Base-by-base conservation (phyloP, 2,797 vertebrate genomes). In the Chaetodon trifasciatus region DNA sequence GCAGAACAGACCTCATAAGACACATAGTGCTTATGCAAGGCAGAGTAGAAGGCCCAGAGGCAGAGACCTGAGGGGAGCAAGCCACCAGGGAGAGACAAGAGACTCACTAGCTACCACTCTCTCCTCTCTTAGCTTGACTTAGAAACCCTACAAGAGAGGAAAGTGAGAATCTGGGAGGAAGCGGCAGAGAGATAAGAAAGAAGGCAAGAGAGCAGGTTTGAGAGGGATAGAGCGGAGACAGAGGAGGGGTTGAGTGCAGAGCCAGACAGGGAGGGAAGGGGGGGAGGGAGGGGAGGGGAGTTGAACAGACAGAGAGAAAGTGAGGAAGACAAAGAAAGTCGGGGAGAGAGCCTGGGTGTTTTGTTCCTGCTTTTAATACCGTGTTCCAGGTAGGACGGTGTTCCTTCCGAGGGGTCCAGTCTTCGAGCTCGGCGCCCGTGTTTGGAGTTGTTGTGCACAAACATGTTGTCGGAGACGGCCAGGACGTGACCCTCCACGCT, bases 381-480 rank as follows among this genome's bases (percentile, higher is more conserved):
- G 91, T 98, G 97, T 95, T 98, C 97, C 95, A 97, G 95, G 96
- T 99, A 98, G 94, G 97, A 98, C 81, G 96, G 97, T 70, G 98
- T 97, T 95, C 97, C 97, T 96, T 99, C 97, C 89, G 97, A 98
- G 64, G 97, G 97, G 95, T 99, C 97, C 58, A 98, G 95, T 91
- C 97, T 96, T 87, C 97, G 96, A 90, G 97, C 97, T 91, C 97
- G 95, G 89, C 97, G 97, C 87, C 97, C 97, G 0, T 99, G 97
- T 94, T 99, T 99, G 84, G 97, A 99, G 93, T 99, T 99, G 95
- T 99, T 99, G 94, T 99, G 97, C 81, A 99, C 97, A 88, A 99
- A 99, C 97, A 99, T 99, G 92, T 99, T 99, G 94, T 99, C 97
- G 15, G 97, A 99, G 82, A 99, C 97, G 52, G 97, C 97, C 94